Percentiles rank a stretch among this genome's conserved stretches.
Conservation (phyloP, 2,797 vertebrate species). For the Gouania willdenowi region DNA sequence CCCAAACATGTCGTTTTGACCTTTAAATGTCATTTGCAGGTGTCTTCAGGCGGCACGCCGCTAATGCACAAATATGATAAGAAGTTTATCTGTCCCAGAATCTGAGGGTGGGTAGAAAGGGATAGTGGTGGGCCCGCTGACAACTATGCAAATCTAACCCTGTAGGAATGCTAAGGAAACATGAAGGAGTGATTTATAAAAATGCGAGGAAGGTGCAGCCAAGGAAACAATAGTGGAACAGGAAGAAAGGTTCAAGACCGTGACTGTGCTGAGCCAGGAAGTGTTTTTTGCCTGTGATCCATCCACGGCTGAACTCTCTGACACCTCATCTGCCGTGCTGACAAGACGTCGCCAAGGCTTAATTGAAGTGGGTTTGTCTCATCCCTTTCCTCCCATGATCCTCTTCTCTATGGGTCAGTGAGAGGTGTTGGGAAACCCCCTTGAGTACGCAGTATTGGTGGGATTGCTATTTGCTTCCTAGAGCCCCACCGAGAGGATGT, state of each 20-base stretch:
- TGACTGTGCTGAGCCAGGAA: constrained; percentile 64
- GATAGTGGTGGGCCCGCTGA: constrained; percentile 9
- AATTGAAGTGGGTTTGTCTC: constrained; percentile 81
- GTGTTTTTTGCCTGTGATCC: constrained; percentile 55
- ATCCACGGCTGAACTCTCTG: constrained; percentile 73
- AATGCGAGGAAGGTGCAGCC: constrained; percentile 20
- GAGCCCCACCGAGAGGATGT: constrained; percentile 70
- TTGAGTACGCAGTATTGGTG: constrained; percentile 61
- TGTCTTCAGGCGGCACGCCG: constrained; percentile 39
- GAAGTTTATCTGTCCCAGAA: constrained; percentile 48
- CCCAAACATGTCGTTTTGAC: constrained; percentile 56
- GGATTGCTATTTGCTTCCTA: constrained; percentile 75
- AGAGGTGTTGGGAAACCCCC: constrained; percentile 68
- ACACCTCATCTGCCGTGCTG: constrained; percentile 76
- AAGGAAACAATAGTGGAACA: constrained; percentile 17
- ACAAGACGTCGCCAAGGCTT: constrained; percentile 72
- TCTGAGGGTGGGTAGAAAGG: constrained; percentile 35
- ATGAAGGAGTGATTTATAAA: constrained; percentile 22
- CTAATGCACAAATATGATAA: constrained; percentile 61
- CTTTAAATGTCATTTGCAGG: constrained; percentile 69
- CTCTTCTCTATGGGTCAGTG: constrained; percentile 76
- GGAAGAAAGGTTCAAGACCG: constrained; percentile 41
- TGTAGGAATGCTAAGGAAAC: constrained; percentile 7
- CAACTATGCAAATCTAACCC: constrained; percentile 10
- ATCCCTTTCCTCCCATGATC: constrained; percentile 73